Evolutionary conservation across 2,888 invertebrate species (phyloP).

Genomic region (Nemapogon koenigi): DNA sequence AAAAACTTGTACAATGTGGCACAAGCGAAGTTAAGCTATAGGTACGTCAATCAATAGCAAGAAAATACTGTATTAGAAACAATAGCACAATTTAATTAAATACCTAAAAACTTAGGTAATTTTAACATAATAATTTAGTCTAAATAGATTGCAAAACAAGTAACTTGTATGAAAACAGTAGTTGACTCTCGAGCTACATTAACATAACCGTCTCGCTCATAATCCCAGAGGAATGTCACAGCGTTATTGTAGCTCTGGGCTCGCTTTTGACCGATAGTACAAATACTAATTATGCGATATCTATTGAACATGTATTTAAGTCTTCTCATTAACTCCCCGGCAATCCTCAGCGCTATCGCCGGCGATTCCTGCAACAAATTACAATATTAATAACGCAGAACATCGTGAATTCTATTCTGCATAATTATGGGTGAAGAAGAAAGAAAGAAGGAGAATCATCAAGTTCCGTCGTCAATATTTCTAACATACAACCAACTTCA

Average conservation of each 20-base stretch:
- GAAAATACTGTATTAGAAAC: too few relatives aligned
- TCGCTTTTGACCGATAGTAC: constrained; percentile 40
- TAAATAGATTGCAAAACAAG: constrained; percentile 40
- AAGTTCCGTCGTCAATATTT: too few relatives aligned
- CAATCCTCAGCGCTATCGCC: constrained; percentile 18
- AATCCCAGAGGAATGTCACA: constrained; percentile 45
- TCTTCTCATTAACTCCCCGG: constrained; percentile 25
- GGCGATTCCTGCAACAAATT: constrained; percentile 25
- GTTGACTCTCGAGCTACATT: constrained; percentile 27
- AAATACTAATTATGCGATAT: constrained; percentile 36
- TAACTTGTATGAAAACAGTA: constrained; percentile 40
- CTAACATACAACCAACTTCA: too few relatives aligned
- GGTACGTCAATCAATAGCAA: too few relatives aligned
- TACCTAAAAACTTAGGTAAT: too few relatives aligned
- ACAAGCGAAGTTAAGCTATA: too few relatives aligned
- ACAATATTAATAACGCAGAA: too few relatives aligned
- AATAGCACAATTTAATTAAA: too few relatives aligned
- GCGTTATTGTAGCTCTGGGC: constrained; percentile 48
- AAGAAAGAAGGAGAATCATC: too few relatives aligned
- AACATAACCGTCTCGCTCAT: constrained; percentile 32
- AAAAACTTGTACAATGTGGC: too few relatives aligned
- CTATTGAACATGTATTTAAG: constrained; percentile 38
- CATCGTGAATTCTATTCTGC: too few relatives aligned
- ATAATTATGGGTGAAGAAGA: too few relatives aligned
- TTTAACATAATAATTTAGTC: constrained; percentile 23